These are phyloP conservation scores for Phalacrocorax aristotelis DNA, from an alignment of 2,113 vertebrate genomes.

Conservation along the genomic window DNA sequence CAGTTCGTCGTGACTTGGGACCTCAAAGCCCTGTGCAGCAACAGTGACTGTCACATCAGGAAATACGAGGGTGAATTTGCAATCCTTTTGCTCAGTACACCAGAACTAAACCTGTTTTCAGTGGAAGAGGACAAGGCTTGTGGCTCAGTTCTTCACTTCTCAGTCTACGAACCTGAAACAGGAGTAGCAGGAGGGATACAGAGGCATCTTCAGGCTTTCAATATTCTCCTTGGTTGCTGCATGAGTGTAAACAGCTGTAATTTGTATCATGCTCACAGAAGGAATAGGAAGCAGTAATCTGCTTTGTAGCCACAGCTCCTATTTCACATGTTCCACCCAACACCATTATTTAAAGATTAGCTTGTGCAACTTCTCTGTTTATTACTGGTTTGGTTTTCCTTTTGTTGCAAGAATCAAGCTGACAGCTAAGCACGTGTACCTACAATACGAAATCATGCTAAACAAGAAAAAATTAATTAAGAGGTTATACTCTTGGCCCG, in stretches of 20 bases:
- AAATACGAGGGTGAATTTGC: rapidly evolving
- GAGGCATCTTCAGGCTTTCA: neutral
- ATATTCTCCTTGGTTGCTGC: neutral
- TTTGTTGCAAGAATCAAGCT: conserved; percentile 49
- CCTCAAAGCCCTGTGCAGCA: neutral
- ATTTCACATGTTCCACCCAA: neutral
- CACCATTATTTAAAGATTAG: neutral
- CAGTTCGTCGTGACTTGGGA: neutral
- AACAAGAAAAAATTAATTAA: conserved; percentile 3
- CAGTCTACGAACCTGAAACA: neutral
- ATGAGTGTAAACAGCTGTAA: neutral
- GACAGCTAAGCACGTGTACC: conserved; percentile 47
- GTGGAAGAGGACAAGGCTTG: neutral
- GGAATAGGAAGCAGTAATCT: conserved; percentile 25
- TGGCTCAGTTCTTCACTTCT: neutral
- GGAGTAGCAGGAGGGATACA: neutral
- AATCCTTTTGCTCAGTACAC: neutral
- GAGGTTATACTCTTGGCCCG: neutral
- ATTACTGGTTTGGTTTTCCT: conserved; percentile 31
- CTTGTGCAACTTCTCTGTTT: conserved; percentile 51
- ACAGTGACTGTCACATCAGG: neutral
- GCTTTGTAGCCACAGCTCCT: neutral
- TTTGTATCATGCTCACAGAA: neutral
- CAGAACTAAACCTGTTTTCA: neutral
- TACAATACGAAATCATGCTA: neutral